phyloP scores from a whole-genome alignment of 2,797 vertebrate genomes.

The Sparidentex hasta region DNA sequence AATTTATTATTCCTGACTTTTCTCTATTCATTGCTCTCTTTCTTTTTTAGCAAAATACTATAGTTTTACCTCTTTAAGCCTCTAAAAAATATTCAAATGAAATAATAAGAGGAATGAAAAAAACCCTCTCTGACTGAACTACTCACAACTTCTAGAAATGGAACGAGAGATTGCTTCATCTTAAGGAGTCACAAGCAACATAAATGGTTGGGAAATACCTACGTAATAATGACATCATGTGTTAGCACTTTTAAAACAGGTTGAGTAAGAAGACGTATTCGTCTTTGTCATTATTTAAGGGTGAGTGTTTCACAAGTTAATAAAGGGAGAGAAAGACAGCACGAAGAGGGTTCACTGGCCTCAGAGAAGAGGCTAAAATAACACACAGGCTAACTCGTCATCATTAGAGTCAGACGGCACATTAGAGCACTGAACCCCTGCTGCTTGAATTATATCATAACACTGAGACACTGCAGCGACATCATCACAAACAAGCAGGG shows the following conservation, averaged over 20 bases:
- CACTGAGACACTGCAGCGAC: slow-evolving; percentile 49
- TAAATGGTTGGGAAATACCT: background rate
- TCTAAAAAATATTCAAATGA: background rate
- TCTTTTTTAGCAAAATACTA: background rate
- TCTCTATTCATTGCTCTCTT: background rate
- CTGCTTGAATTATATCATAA: slow-evolving; percentile 58
- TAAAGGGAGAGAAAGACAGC: slow-evolving; percentile 19
- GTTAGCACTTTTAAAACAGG: slow-evolving; percentile 50
- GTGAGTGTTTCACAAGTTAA: slow-evolving; percentile 39
- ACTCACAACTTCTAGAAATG: background rate
- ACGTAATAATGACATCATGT: slow-evolving; percentile 46
- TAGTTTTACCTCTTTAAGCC: background rate
- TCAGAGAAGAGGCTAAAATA: slow-evolving; percentile 17
- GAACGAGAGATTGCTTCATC: background rate
- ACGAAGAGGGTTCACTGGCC: slow-evolving; percentile 33
- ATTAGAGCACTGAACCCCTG: slow-evolving; percentile 51
- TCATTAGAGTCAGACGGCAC: slow-evolving; percentile 21
- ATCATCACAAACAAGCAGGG: slow-evolving; percentile 37
- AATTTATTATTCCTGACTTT: slow-evolving; percentile 22
- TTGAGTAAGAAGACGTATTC: slow-evolving; percentile 14
- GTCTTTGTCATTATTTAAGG: slow-evolving; percentile 9
- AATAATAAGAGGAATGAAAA: slow-evolving; percentile 1
- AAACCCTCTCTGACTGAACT: background rate
- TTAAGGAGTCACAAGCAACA: slow-evolving; percentile 5
- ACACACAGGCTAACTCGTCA: slow-evolving; percentile 6